Evolutionary conservation across 2,113 vertebrate genomes (phyloP), one percentile per base, ranked within the genome.

Genomic region (Telmatochromis sp.): DNA sequence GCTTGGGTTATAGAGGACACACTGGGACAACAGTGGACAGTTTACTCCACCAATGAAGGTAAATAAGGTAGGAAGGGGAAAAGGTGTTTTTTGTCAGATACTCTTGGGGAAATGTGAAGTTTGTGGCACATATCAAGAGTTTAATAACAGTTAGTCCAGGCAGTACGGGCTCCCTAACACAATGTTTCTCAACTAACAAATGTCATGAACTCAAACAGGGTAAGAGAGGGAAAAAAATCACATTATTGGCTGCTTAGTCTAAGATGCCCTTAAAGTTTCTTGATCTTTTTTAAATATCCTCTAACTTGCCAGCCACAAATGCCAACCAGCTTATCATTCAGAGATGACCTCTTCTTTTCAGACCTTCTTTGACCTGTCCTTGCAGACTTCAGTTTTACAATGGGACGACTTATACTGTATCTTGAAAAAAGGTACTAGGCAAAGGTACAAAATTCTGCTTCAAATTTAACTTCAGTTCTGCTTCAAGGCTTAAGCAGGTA

Each of bases 71-170:
- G 12, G 8, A 31, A 42, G 15, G 26, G 73, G 51, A 37, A 51
- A 63, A 23, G 26, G 33, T 0, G 4, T 42, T 6, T 45, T 63
- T 85, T 63, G 73, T 92, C 93, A 92, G 93, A 94, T 96, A 94
- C 91, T 96, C 94, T 89, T 96, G 92, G 91, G 90, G 85, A 85
- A 92, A 89, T 84, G 93, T 92, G 94, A 93, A 95, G 93, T 95
- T 94, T 95, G 94, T 88, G 91, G 93, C 87, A 92, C 85, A 87
- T 82, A 81, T 47, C 35, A 21, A 86, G 70, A 89, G 83, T 91
- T 94, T 94, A 83, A 54, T 87, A 91, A 92, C 86, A 91, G 91
- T 94, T 94, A 88, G 89, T 95, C 95, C 89, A 95, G 95, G 94
- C 87, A 88, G 95, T 81, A 92, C 92, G 91, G 93, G 95, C 93